Evolutionary conservation across 2,113 vertebrate genomes (phyloP).

Genomic region (Coracopsis vasa): DNA sequence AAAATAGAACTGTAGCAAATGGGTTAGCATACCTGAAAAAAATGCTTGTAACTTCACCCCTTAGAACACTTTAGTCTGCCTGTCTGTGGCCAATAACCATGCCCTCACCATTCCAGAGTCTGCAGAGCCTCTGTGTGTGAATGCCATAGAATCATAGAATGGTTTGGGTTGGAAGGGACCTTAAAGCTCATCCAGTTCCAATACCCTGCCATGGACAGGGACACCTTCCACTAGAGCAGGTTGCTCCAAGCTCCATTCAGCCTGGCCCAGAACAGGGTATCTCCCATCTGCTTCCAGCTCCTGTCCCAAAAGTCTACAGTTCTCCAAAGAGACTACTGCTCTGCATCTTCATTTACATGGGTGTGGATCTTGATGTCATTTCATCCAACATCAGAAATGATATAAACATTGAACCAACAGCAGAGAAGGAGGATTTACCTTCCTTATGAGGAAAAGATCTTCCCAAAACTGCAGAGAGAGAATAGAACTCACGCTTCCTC

Average conservation of each 20-base stretch:
- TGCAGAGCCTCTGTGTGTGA: background rate
- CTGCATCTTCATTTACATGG: background rate
- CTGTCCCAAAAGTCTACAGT: background rate
- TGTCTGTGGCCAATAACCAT: accelerated
- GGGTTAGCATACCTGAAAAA: background rate
- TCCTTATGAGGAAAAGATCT: background rate
- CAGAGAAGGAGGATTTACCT: background rate
- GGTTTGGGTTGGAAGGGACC: background rate
- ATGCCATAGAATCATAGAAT: background rate
- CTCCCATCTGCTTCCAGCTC: background rate
- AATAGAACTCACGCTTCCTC: background rate
- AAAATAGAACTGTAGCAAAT: background rate
- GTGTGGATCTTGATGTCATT: accelerated
- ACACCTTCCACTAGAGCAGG: background rate
- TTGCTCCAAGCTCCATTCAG: background rate
- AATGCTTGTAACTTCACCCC: background rate
- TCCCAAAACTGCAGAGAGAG: background rate
- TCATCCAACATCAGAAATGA: background rate
- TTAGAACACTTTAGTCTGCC: background rate
- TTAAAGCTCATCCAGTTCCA: background rate
- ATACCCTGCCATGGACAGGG: background rate
- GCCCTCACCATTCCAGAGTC: background rate
- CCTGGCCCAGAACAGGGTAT: background rate
- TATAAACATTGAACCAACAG: background rate
- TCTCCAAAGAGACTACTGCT: background rate